Conservation (phyloP, 2,888 invertebrate species). For the Lepidochitona cinerea region DNA sequence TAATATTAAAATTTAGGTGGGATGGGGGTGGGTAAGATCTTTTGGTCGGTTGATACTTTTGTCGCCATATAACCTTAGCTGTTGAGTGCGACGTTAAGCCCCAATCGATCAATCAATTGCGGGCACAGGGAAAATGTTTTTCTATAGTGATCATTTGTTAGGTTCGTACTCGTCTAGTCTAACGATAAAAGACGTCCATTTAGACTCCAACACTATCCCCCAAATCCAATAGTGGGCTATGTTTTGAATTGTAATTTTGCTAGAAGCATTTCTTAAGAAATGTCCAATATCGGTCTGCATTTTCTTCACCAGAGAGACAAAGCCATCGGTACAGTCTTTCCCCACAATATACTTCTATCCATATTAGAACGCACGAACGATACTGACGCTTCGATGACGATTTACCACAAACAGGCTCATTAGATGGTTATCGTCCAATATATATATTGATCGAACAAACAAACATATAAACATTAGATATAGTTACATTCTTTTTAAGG, state of each 20-base stretch:
- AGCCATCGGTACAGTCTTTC: not conserved
- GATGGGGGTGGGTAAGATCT: not conserved
- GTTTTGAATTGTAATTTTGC: slow-evolving; percentile 68
- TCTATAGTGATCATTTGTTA: not conserved
- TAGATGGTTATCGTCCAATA: too few relatives aligned
- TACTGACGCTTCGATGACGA: slow-evolving; percentile 70
- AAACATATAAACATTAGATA: too few relatives aligned
- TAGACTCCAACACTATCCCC: slow-evolving; percentile 10
- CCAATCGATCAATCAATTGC: too few relatives aligned
- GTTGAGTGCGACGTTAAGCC: too few relatives aligned
- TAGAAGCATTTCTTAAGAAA: slow-evolving; percentile 60
- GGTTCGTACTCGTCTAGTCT: not conserved
- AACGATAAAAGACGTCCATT: not conserved
- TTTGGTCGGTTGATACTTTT: too few relatives aligned
- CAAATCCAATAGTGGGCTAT: slow-evolving; percentile 59
- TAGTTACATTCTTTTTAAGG: too few relatives aligned
- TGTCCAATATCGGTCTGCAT: slow-evolving; percentile 33
- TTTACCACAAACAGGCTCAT: slow-evolving; percentile 75
- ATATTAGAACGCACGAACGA: not conserved
- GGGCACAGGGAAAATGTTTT: too few relatives aligned
- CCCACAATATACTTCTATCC: not conserved
- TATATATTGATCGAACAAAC: too few relatives aligned
- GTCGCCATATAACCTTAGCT: too few relatives aligned
- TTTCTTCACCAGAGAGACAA: slow-evolving; percentile 9
- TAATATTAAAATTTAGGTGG: too few relatives aligned